phyloP scores from a whole-genome alignment of 1,140 invertebrate species.

The Phenacoccus solenopsis region DNA sequence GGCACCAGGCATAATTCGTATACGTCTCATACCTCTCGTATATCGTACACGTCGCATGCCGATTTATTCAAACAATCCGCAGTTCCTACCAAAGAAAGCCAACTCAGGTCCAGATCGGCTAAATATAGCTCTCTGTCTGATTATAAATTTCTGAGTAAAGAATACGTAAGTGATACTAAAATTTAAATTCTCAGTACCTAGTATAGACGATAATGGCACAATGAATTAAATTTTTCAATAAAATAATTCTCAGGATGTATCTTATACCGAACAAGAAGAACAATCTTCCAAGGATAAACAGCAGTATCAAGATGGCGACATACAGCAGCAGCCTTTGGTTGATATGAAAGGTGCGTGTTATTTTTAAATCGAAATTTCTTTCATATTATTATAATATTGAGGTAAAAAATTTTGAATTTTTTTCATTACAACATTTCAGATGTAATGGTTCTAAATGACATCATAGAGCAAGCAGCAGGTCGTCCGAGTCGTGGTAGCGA shows the following conservation, averaged over 20 bases:
- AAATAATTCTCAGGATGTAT: slow-evolving; percentile 5
- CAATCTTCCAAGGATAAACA: background rate
- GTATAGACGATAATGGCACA: background rate
- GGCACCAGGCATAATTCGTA: slow-evolving; percentile 67
- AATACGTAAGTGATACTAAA: slow-evolving; percentile 46
- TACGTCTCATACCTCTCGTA: slow-evolving; percentile 79
- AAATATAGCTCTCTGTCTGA: slow-evolving; percentile 32
- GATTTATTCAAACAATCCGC: slow-evolving; percentile 58
- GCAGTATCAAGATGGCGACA: background rate
- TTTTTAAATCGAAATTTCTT: no score
- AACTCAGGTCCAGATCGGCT: slow-evolving; percentile 57
- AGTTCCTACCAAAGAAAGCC: slow-evolving; percentile 71
- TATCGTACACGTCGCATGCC: slow-evolving; percentile 86
- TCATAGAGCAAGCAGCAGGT: slow-evolving; percentile 88
- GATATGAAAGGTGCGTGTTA: background rate
- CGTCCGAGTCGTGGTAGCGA: slow-evolving; percentile 70
- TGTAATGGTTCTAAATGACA: slow-evolving; percentile 94
- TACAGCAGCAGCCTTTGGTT: background rate
- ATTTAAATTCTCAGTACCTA: background rate
- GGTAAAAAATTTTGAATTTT: no score
- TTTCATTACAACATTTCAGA: slow-evolving; percentile 44
- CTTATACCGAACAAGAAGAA: slow-evolving; percentile 6
- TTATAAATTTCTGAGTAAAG: slow-evolving; percentile 30
- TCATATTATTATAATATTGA: no score
- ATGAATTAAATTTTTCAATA: no score